Evolutionary conservation across 2,113 vertebrate species (phyloP), one percentile per base, ranked within the genome.

Genomic region (Neotoma lepida): DNA sequence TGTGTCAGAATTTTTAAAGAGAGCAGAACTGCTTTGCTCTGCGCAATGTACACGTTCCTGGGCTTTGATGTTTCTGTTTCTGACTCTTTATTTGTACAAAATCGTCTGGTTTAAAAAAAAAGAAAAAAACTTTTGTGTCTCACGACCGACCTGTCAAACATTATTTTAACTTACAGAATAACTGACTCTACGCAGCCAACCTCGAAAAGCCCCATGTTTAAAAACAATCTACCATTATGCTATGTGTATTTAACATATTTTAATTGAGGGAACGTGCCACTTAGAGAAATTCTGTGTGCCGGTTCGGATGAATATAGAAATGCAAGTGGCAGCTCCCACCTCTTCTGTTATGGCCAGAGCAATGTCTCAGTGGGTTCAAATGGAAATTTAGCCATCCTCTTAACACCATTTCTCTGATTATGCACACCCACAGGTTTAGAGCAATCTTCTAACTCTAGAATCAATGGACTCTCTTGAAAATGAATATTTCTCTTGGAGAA

Each of bases 51-150:
- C 97, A 98, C 24, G 97, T 98, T 98, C 93, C 97, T 97, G 94
- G 86, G 89, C 98, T 98, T 98, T 98, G 98, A 98, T 98, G 97
- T 98, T 97, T 97, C 96, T 98, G 95, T 97, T 96, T 97, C 93
- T 97, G 95, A 54, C 96, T 94, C 96, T 98, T 98, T 97, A 97
- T 98, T 96, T 97, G 94, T 96, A 97, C 97, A 98, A 98, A 98
- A 98, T 96, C 98, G 98, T 97, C 95, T 97, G 95, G 91, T 78
- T 93, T 63, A 6, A 6, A 20, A 33, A 85, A 96, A 84, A 94
- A 91, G 89, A 90, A 96, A 84, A 94, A 91, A 90, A 90, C 96
- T 98, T 98, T 97, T 97, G 97, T 98, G 91, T 97, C 90, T 98
- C 96, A 81, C 97, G 97, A 96, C 94, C 94, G 91, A 98, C 95